phyloP scores from a whole-genome alignment of 2,888 invertebrate species.

The Bombyx huttoni region DNA sequence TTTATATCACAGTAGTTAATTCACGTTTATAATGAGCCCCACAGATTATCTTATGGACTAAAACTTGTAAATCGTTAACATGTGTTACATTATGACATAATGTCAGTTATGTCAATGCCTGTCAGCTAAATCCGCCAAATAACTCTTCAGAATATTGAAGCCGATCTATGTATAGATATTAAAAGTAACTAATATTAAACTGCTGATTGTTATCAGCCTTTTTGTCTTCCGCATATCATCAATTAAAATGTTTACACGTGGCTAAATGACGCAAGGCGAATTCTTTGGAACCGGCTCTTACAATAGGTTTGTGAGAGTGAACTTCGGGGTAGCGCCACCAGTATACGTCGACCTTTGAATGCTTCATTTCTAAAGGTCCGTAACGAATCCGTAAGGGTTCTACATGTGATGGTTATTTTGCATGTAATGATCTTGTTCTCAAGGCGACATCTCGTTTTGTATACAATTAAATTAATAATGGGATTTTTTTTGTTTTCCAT shows the following conservation, averaged over 20 bases:
- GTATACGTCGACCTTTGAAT: slow-evolving; percentile 34
- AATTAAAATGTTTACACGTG: slow-evolving; percentile 69
- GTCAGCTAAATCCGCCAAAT: slow-evolving; percentile 1
- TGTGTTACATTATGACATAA: not conserved
- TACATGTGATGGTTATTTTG: slow-evolving; percentile 28
- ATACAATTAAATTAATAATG: slow-evolving; percentile 56
- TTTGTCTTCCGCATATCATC: slow-evolving; percentile 65
- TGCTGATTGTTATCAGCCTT: slow-evolving; percentile 40
- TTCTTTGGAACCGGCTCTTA: slow-evolving; percentile 54
- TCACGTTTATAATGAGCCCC: too few species aligned
- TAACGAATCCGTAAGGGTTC: slow-evolving; percentile 18
- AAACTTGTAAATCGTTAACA: not conserved
- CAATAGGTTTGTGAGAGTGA: slow-evolving; percentile 53
- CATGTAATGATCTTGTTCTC: slow-evolving; percentile 45
- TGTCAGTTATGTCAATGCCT: too few species aligned
- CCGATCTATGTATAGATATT: slow-evolving; percentile 22
- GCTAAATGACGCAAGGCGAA: slow-evolving; percentile 55
- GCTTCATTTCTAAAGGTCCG: slow-evolving; percentile 12
- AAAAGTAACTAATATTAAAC: slow-evolving; percentile 30
- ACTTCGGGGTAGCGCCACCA: slow-evolving; percentile 52
- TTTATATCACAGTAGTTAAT: too few species aligned
- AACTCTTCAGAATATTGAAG: slow-evolving; percentile 17
- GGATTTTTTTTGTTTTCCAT: slow-evolving; percentile 51
- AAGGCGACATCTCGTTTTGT: slow-evolving; percentile 56
- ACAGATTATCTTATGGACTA: too few species aligned